Base-by-base conservation (phyloP, 2,888 invertebrate species). In the Antheraea assamensis region DNA sequence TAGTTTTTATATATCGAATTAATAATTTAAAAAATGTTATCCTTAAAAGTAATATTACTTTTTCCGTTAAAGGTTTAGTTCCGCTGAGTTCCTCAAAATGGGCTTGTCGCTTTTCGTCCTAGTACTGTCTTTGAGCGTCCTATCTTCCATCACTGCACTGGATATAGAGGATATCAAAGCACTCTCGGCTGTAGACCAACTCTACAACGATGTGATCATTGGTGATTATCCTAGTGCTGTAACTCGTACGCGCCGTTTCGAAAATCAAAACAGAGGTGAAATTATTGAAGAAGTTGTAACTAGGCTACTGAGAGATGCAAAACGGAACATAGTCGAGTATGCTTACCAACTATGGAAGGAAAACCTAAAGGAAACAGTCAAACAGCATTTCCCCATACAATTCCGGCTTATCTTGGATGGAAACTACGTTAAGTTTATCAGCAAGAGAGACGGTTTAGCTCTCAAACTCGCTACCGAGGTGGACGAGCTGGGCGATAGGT, bases 271-370 rank as follows among this genome's bases (percentile, higher is more conserved):
- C n/a, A 71, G n/a, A 66, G 66, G 71, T 3, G 66, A 66, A 7
- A 4, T 74, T n/a, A 72, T 72, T 55, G 42, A 66, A 4, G 35
- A 35, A 17, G 42, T 42, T 10, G 68, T 75, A 1, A 73, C 58
- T 2, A 49, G 52, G 13, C 72, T 76, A 5, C 31, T 77, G 15
- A 47, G 52, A 27, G 66, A 74, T 27, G 71, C 71, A 19, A 72
- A 73, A 24, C 71, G 64, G 30, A 76, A 76, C 24, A 49, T 75
- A 3, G 49, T 74, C 27, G 74, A 68, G 15, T 76, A 72, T 31
- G 75, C 75, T 17, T 75, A 75, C 70, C 72, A 75, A 66, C 71
- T 76, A 30, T 78, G 75, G 76, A 74, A 74, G 42, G 49, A 27
- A 8, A 74, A 74, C 21, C 73, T 71, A 1, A 71, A 75, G 49